Base-by-base conservation (phyloP, 2,888 invertebrate genomes). In the Glomeris marginata region DNA sequence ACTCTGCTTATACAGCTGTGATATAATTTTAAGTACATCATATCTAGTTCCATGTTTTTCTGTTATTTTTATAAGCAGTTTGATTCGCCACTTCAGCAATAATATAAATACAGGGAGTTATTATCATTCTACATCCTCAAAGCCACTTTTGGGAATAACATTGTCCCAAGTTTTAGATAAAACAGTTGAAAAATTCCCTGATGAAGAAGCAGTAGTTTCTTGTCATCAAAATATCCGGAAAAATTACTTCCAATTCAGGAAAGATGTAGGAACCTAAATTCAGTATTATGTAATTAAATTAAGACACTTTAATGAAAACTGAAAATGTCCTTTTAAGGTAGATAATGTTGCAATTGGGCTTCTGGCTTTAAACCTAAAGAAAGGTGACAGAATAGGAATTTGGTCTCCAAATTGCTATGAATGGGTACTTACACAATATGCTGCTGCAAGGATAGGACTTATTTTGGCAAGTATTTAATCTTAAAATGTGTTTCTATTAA, bases 381-480 rank as follows among this genome's bases (percentile, higher is more conserved):
- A 67, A 33, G 84, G 84, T 0, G 87, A 90, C 61, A 67, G 81
- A 10, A 62, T 91, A 2, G 88, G 81, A 1, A 70, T 90, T 22
- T 86, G 83, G 81, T 77, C 80, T 0, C 84, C 85, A 1, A 90
- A 87, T 66, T 70, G 72, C 36, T 64, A 75, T 42, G 80, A 85
- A 61, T 91, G 88, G 88, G 74, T 80, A 53, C 58, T 84, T 0
- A 69, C 76, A 0, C 76, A 80, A 63, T 68, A 80, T 62, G 86
- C 81, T 0, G 76, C 80, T 1, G 76, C 81, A 0, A 74, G 83
- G 55, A 74, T 76, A 1, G 88, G 87, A 1, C 66, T 84, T 2
- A 70, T 82, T 33, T 67, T 82, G 65, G 84, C 83, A 65, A 66
- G 65, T 54, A 42, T 16, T 35, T 5, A 28, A 15, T 33, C 22